Evolutionary conservation across 2,888 invertebrate species (phyloP).

Genomic region (Atherix ibis): DNA sequence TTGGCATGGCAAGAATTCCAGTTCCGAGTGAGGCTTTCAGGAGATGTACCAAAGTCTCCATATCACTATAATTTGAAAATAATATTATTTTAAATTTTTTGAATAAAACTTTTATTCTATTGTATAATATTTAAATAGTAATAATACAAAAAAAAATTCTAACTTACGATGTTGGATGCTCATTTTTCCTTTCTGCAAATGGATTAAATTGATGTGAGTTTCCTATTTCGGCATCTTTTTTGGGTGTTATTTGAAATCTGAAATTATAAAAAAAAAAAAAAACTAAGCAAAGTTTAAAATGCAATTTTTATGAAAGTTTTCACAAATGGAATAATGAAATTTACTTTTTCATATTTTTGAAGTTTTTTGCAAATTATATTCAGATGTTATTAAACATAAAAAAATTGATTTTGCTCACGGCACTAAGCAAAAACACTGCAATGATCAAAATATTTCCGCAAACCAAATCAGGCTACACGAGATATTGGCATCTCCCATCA

Average conservation of each 20-base stretch:
- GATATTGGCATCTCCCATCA: no score
- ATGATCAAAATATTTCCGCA: no score
- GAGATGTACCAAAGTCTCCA: slow-evolving; percentile 82
- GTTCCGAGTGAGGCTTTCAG: slow-evolving; percentile 93
- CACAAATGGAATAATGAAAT: background rate
- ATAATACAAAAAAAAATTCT: background rate
- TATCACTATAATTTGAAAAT: slow-evolving; percentile 47
- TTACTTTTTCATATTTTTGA: no score
- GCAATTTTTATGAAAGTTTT: background rate
- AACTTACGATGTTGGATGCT: slow-evolving; percentile 74
- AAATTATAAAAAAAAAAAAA: slow-evolving; percentile 13
- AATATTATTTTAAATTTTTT: background rate
- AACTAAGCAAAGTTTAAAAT: no score
- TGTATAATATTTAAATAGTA: no score
- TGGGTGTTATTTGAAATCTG: slow-evolving; percentile 26
- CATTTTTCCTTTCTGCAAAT: slow-evolving; percentile 51
- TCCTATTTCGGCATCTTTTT: slow-evolving; percentile 43
- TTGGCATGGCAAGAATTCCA: slow-evolving; percentile 89
- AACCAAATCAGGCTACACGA: no score
- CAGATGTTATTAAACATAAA: no score
- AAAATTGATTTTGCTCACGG: no score
- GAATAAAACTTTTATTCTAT: no score
- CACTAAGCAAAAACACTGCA: no score
- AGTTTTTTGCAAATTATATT: no score
- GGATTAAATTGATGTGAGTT: slow-evolving; percentile 50